phyloP scores from a whole-genome alignment of 2,113 vertebrate species.

The Morone saxatilis region DNA sequence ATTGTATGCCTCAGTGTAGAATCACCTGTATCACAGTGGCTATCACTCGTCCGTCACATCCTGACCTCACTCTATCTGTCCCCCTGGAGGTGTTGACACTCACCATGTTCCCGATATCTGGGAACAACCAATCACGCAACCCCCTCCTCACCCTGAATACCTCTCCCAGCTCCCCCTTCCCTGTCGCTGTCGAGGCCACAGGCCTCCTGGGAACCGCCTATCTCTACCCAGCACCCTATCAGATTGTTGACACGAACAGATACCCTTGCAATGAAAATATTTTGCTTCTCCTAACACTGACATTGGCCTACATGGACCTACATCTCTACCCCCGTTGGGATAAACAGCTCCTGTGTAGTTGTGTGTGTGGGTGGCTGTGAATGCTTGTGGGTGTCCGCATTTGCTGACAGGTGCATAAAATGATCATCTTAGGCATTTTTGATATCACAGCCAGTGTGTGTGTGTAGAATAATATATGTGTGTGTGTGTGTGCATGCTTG shows the following conservation, averaged over 20 bases:
- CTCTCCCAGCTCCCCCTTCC: neutral
- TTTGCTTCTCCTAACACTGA: conserved; percentile 89
- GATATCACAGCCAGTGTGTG: conserved; percentile 19
- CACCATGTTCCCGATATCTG: conserved; percentile 81
- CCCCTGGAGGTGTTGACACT: conserved; percentile 78
- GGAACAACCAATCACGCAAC: conserved; percentile 68
- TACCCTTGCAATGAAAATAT: conserved; percentile 92
- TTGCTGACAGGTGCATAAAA: conserved; percentile 78
- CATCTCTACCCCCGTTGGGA: conserved; percentile 82
- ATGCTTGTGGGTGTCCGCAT: conserved; percentile 57
- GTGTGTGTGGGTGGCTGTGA: conserved; percentile 44
- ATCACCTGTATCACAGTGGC: conserved; percentile 42
- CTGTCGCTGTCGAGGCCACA: conserved; percentile 56
- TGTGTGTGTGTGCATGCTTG: conserved; percentile 16
- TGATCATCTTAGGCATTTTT: conserved; percentile 43
- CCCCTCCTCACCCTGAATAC: conserved; percentile 29
- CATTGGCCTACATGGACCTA: conserved; percentile 86
- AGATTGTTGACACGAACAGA: conserved; percentile 91
- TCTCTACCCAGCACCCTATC: conserved; percentile 84
- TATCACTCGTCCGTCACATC: conserved; percentile 65
- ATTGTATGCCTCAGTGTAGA: neutral
- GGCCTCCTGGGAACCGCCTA: conserved; percentile 86
- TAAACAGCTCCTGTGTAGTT: conserved; percentile 90
- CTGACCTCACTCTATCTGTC: conserved; percentile 76
- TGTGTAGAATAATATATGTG: neutral